Evolutionary conservation across 2,113 vertebrate genomes (phyloP).

Genomic region (Ptilorrhoa leucosticta): DNA sequence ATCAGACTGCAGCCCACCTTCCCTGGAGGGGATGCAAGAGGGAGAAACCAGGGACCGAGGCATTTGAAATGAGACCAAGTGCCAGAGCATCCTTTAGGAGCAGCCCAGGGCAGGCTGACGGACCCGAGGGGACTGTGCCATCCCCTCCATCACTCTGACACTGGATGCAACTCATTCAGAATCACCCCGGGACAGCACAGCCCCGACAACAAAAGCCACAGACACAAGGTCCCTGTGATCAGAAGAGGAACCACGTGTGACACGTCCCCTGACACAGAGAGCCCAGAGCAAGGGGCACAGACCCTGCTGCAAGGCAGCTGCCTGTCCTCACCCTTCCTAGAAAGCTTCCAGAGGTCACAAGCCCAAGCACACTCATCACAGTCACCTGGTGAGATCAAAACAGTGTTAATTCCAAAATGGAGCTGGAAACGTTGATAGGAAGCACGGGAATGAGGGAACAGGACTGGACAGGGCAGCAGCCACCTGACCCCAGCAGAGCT

Average conservation of each 20-base stretch:
- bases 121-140: background rate
- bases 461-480: background rate
- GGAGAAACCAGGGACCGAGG: background rate
- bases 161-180: accelerated
- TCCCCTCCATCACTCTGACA: background rate
- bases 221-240: background rate
- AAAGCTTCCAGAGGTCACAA: background rate
- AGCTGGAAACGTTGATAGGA: accelerated
- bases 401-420: background rate
- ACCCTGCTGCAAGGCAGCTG: background rate
- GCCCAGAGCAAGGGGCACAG: background rate
- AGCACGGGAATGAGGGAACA: background rate
- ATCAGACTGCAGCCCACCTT: background rate
- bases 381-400: accelerated
- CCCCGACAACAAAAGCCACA: background rate
- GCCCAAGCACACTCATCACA: background rate
- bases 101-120: background rate
- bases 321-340: background rate
- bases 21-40: background rate
- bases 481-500: background rate
- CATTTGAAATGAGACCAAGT: accelerated
- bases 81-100: background rate
- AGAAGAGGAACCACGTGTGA: accelerated
- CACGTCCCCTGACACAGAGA: accelerated
- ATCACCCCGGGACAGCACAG: background rate